Evolutionary conservation across 92 coral and sea anemone genomes (phyloP), one percentile per base, ranked within the genome.

Genomic region (Virgularia gustaviana): DNA sequence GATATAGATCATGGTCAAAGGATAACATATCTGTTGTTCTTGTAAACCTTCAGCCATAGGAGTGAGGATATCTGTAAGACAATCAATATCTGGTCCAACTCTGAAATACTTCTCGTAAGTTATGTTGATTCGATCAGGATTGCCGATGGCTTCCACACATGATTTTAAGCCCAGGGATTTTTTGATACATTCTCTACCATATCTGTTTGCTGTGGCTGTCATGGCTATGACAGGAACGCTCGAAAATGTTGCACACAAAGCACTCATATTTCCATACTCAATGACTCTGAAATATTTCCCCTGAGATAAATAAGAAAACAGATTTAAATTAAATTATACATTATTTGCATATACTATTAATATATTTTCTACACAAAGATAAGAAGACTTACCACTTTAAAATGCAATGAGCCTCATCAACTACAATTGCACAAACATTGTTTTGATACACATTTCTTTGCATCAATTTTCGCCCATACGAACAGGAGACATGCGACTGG

Each of bases 191-290:
- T 15, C 38, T 2, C 73, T 27, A 49, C 70, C 83, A 5, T 47
- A 24, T 61, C 41, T 78, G 57, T 43, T 78, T 22, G 78, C 78
- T 45, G 83, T 70, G 28, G 81, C 65, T n/a, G 81, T 77, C 33
- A 63, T 38, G 27, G 81, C 81, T 35, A 77, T 13, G 12, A 72
- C 66, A 47, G 78, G 78, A 3, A 72, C 51, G 33, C 39, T 3
- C 11, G 78, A 55, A 36, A 72, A 72, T 36, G 19, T 15, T n/a
- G 66, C 78, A 72, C 78, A 72, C 37, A 72, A 36, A 65, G 56
- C 49, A 28, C 35, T 37, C 19, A 72, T 28, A 18, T 41, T 37
- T 35, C 36, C 16, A 30, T 72, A 72, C 36, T 72, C 78, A 4
- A n/a, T n/a, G n/a, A 36, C 31, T 55, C 78, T 55, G 53, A 72